Conservation (phyloP, 2,888 invertebrate species). For the Stomorhina lunata region DNA sequence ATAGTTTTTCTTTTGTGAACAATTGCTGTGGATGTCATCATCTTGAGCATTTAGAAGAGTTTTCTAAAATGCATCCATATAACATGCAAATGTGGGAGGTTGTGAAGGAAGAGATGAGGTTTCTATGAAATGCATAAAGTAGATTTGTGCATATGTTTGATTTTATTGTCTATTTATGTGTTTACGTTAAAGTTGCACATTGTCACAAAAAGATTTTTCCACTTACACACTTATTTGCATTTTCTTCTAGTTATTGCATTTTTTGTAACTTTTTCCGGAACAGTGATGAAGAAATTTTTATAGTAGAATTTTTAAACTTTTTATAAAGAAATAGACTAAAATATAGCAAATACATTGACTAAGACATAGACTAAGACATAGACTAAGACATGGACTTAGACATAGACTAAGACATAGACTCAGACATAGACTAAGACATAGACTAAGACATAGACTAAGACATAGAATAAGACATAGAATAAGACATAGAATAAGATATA, state of each 20-base stretch:
- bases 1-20: not conserved
- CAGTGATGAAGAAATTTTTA: not conserved
- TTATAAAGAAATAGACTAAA: too few relatives aligned
- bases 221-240: conserved; percentile 45
- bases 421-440: too few relatives aligned
- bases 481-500: too few relatives aligned
- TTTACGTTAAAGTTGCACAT: not conserved
- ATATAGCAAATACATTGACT: too few relatives aligned
- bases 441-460: too few relatives aligned
- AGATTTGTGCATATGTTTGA: not conserved
- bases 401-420: too few relatives aligned
- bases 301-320: too few relatives aligned
- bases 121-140: not conserved
- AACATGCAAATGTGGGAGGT: not conserved
- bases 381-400: too few relatives aligned
- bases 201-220: conserved; percentile 33
- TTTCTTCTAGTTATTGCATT: not conserved
- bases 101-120: not conserved
- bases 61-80: not conserved
- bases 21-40: conserved; percentile 34
- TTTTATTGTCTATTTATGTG: not conserved
- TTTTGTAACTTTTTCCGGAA: not conserved
- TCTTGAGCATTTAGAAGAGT: not conserved
- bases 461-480: too few relatives aligned
- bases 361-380: too few relatives aligned